Evolutionary conservation across 2,113 vertebrate species (phyloP), one percentile per base, ranked within the genome.

Genomic region (Alexandromys fortis): DNA sequence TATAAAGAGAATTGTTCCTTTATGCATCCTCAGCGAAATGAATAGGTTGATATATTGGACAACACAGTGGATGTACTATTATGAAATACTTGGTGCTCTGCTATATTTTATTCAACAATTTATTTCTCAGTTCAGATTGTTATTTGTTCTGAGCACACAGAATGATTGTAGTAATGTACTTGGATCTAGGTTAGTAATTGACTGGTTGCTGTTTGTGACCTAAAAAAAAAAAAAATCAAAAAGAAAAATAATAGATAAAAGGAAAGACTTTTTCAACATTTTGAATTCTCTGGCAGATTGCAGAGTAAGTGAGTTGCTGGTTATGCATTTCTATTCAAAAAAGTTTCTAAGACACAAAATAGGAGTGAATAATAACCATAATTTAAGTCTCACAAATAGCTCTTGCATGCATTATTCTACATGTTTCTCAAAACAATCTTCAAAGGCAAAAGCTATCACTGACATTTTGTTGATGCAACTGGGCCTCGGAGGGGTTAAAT

Each of bases 321-420:
- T 95, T 97, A 88, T 91, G 67, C 90, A 94, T 78, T 94, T 97
- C 92, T 97, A 89, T 95, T 90, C 38, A 78, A 94, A 97, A 91
- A 97, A 90, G 47, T 97, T 97, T 77, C 86, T 94, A 93, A 92
- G 85, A 86, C n/a, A 92, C 58, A 96, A 97, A 96, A 97, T 94
- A 94, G 38, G 45, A 94, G 52, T 89, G 77, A 96, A 97, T 97
- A 95, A 97, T 94, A 96, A 92, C 90, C 73, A 26, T 87, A 65
- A 96, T 96, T 96, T 86, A 79, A 92, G 83, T 91, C 90, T 97
- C 89, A 92, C 90, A 97, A 97, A 97, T 91, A 97, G 72, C 61
- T 90, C 68, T 90, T 75, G 81, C 73, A 65, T 81, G 55, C 14
- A 55, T 96, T 97, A 94, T 89, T 95, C 30, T 61, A 65, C 63